Evolutionary conservation across 1,140 invertebrate genomes (phyloP), one percentile per base, ranked within the genome.

Genomic region (Chrysomallon squamiferum): DNA sequence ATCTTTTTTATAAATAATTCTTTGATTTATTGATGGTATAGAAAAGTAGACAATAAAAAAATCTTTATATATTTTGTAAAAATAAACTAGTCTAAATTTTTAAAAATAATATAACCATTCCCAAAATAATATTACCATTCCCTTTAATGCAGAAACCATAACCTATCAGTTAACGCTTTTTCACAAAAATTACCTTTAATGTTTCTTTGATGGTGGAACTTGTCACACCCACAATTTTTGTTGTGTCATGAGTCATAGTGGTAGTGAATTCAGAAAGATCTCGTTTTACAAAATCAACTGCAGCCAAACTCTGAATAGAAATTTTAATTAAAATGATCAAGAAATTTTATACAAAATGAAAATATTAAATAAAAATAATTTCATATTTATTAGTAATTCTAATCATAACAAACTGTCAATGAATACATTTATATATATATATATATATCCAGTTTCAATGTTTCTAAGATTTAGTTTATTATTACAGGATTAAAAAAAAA

Each of bases 241-340:
- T 89, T 4, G 91, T 90, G 84, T 92, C 91, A 76, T 87, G 88
- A 82, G 90, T 90, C 29, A 92, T 90, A 22, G 89, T 90, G 63
- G 65, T 72, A 22, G 90, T 89, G 73, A 92, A 90, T 83, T 93
- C 92, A 76, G 89, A 89, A 43, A 93, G 78, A 83, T 93, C 92
- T 77, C 90, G 90, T 74, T 91, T 91, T 65, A 93, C 91, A 87
- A 92, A 91, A 62, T 92, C 90, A 52, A 91, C 87, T 1, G 92
- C 91, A 80, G 90, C 88, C 6, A 87, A 87, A 66, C 90, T 91
- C 90, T 92, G 81, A 20, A 85, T 87, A n/a, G n/a, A n/a, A n/a
- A n/a, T n/a, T n/a, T n/a, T n/a, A n/a, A n/a, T n/a, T 47, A 62
- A 69, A 47, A 65, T 49, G 58, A 9, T 41, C 58, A 61, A 50